Evolutionary conservation across 2,113 vertebrate genomes (phyloP), one percentile per base, ranked within the genome.

Genomic region (Maccullochella peelii): DNA sequence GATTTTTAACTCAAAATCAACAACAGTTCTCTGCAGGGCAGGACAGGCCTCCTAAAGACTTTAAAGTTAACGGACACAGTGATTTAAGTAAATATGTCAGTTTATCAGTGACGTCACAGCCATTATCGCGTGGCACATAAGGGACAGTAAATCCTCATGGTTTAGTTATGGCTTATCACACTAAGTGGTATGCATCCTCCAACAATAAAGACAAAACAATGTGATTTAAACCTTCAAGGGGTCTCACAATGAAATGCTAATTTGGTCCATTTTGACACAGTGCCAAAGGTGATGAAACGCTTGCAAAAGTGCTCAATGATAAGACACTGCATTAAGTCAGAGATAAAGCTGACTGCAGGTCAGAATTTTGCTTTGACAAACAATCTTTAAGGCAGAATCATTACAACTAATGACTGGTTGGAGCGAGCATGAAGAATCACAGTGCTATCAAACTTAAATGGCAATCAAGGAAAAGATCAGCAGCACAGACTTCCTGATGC

Each of bases 191-290:
- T 63, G 73, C 47, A 73, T 82, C 57, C 73, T 73, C 52, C n/a
- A n/a, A 89, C 63, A 80, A 49, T 27, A 58, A 82, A 73, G 65
- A 88, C 57, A 73, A 52, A 88, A 87, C 40, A 49, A 75, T 58
- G 58, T 36, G 36, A 59, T 59, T 52, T 58, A 18, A 38, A 82
- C 65, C 73, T 68, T 79, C 62, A 67, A 69, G 58, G 73, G 57
- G 40, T 77, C 52, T 67, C 50, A 86, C 80, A 77, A 77, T 54
- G 75, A 88, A 63, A 92, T 80, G 59, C 58, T 76, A 71, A 87
- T 95, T 94, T 95, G 94, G 93, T 95, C 93, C 93, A 68, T 87
- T 91, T 87, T 85, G 73, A 93, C 89, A 88, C 81, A 86, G 87
- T 86, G 72, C 76, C 74, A 75, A 82, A 77, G 68, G 65, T 61